A percentile compares a stretch with the other conserved stretches of the same genome.
These are phyloP conservation scores for Sebastes hubbsi DNA, from an alignment of 2,797 vertebrate genomes.

Conservation along the genomic window DNA sequence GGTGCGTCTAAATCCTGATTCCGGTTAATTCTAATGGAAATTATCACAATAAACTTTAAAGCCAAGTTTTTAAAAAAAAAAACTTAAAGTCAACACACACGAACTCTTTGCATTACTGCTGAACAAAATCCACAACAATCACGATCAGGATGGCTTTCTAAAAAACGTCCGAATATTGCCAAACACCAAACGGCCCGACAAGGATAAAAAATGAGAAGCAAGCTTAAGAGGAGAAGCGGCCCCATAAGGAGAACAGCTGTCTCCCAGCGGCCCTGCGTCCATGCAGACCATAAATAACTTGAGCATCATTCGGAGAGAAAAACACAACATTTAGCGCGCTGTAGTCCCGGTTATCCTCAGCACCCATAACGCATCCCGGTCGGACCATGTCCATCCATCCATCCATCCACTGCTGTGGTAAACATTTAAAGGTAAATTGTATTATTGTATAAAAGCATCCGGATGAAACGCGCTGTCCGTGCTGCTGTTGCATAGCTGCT, in stretches of 20 bases:
- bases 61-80: background rate
- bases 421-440: background rate
- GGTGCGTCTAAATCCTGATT: background rate
- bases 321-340: background rate
- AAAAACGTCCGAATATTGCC: background rate
- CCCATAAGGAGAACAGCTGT: conserved; percentile 40
- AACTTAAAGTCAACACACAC: background rate
- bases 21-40: background rate
- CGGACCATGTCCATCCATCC: background rate
- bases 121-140: background rate
- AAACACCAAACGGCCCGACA: conserved; percentile 2
- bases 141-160: background rate
- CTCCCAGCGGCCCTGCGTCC: conserved; percentile 20
- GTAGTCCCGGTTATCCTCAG: conserved; percentile 30
- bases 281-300: conserved; percentile 50
- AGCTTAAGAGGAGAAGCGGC: conserved; percentile 12
- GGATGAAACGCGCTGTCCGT: conserved; percentile 59
- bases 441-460: conserved; percentile 5
- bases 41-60: background rate
- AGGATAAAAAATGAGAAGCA: background rate
- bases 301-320: conserved; percentile 50
- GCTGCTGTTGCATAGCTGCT: conserved; percentile 66
- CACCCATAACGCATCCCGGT: background rate
- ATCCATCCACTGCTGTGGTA: background rate
- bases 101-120: background rate